These are phyloP conservation scores for Morpho helenor DNA, from an alignment of 2,888 invertebrate species.

Conservation along the genomic window DNA sequence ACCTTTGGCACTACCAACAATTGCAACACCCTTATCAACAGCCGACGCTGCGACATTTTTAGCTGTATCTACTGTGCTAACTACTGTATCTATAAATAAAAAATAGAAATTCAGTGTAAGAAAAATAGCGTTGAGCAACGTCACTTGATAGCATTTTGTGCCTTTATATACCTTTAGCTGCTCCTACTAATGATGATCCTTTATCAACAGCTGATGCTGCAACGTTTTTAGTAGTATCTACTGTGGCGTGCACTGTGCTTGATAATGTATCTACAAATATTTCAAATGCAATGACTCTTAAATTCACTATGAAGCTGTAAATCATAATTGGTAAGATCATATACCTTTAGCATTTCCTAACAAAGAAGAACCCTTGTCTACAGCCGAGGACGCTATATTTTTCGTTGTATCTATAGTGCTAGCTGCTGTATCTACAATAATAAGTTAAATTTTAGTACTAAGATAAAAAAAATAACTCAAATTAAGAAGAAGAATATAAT, in stretches of 20 bases:
- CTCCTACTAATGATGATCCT: slow-evolving; percentile 40
- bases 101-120: slow-evolving; percentile 5
- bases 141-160: not conserved
- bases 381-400: slow-evolving; percentile 61
- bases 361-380: slow-evolving; percentile 51
- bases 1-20: slow-evolving; percentile 31
- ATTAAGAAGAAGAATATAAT: not conserved
- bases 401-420: slow-evolving; percentile 61
- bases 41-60: slow-evolving; percentile 45
- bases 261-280: slow-evolving; percentile 41
- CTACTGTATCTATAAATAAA: slow-evolving; percentile 48
- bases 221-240: slow-evolving; percentile 38
- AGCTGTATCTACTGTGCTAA: slow-evolving; percentile 49
- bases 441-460: slow-evolving; percentile 4
- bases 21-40: slow-evolving; percentile 43
- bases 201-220: slow-evolving; percentile 40
- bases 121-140: not conserved
- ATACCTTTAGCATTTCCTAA: slow-evolving; percentile 47
- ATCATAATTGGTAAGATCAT: slow-evolving; percentile 1
- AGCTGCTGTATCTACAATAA: slow-evolving; percentile 29
- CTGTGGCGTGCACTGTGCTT: slow-evolving; percentile 34
- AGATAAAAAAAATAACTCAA: not conserved
- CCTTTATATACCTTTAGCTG: slow-evolving; percentile 31
- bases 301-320: not conserved
- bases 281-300: not conserved